Evolutionary conservation across 2,797 vertebrate species (phyloP), one percentile per base, ranked within the genome.

Genomic region (Cyclopterus lumpus): DNA sequence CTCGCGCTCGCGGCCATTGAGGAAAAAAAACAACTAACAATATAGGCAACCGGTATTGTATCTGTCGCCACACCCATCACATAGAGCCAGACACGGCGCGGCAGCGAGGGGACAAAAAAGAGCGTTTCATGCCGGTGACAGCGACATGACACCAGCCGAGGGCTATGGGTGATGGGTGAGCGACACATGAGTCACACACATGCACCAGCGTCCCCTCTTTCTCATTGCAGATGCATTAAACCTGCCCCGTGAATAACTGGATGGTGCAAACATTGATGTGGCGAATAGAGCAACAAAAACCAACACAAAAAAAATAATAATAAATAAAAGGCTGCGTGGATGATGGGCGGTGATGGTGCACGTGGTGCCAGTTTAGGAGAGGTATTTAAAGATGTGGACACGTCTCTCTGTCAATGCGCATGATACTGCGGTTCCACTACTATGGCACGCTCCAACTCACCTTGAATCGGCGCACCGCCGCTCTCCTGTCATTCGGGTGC

Each of bases 381-480:
- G 82, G 87, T 84, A 72, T 88, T 89, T 89, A 90, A 91, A 93
- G 91, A 88, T 79, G 89, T 90, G 90, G 88, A 90, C 89, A 77
- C 92, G 86, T 89, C 91, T 93, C 89, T 86, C 77, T 84, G 90
- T 96, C 96, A 97, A 92, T 99, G 97, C 97, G 97, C 97, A 99
- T 97, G 96, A 98, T 97, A 96, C 97, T 99, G 97, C 97, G 96
- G 97, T 93, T 96, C 95, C 89, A 92, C 95, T 92, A 94, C 96
- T 92, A 94, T 92, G 90, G 94, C 94, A 95, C 96, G 94, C 96
- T 95, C 94, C 97, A 97, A 97, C 97, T 97, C 96, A 97, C 96
- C 97, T 97, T 97, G 96, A 97, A 95, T 94, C 93, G 91, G 89
- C 93, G 92, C 95, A 93, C 91, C 90, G 88, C 92, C 84, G 87